Conservation (phyloP, 2,113 vertebrate genomes). For the Ondatra zibethicus region DNA sequence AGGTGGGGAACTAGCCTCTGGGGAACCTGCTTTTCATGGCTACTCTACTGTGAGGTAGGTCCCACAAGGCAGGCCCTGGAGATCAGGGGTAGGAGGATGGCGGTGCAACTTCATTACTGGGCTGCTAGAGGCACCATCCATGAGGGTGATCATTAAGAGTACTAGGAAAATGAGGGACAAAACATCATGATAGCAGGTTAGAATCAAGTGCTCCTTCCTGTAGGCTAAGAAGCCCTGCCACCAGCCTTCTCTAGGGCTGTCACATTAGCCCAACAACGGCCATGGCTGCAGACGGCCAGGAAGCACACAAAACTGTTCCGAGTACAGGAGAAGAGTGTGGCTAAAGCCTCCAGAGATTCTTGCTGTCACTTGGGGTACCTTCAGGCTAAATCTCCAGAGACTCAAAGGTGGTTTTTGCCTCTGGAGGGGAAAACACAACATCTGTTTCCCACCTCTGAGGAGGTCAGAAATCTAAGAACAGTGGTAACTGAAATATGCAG, state of each 20-base stretch:
- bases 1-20: neutral
- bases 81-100: neutral
- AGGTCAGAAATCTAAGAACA: neutral
- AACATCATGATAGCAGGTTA: neutral
- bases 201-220: neutral
- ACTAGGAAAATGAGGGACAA: neutral
- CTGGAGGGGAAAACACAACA: neutral
- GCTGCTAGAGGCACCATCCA: neutral
- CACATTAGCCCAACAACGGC: rapidly evolving
- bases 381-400: neutral
- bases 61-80: neutral
- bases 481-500: neutral
- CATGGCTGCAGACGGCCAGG: neutral
- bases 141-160: neutral
- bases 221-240: neutral
- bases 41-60: neutral
- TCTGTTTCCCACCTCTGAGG: neutral
- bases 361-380: neutral
- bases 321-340: neutral
- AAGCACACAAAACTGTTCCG: neutral
- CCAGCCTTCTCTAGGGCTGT: neutral
- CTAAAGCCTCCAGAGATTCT: neutral
- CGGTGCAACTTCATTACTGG: neutral
- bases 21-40: neutral
- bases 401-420: neutral